A percentile compares a stretch with the other conserved stretches of the same genome.
These are phyloP conservation scores for Hybognathus amarus DNA, from an alignment of 2,797 vertebrate species.

Conservation along the genomic window DNA sequence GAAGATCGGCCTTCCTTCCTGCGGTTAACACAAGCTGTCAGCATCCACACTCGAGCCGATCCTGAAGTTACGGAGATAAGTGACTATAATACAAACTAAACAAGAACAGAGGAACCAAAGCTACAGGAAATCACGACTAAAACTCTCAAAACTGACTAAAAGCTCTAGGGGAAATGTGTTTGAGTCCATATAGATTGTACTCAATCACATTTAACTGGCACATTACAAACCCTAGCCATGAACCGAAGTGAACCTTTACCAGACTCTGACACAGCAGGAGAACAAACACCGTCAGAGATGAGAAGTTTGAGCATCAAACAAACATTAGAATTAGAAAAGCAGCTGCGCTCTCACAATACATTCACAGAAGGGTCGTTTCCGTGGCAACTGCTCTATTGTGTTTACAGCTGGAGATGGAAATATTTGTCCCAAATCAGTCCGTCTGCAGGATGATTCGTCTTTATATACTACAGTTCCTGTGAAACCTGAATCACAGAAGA, in stretches of 20 bases:
- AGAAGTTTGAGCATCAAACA: conserved; percentile 50
- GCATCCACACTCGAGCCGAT: neutral
- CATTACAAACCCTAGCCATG: neutral
- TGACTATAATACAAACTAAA: conserved; percentile 7
- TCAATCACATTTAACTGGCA: neutral
- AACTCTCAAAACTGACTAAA: no score
- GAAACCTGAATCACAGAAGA: conserved; percentile 69
- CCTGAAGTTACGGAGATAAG: neutral
- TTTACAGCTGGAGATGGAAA: conserved; percentile 77
- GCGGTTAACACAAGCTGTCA: neutral
- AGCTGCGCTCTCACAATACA: conserved; percentile 30
- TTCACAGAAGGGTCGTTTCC: conserved; percentile 63
- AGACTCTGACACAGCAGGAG: conserved; percentile 11
- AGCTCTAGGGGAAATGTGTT: neutral
- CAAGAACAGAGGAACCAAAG: neutral
- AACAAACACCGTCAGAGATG: conserved; percentile 7
- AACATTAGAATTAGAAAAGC: conserved; percentile 48
- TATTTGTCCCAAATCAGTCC: conserved; percentile 71
- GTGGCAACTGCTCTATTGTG: conserved; percentile 72
- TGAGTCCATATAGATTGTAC: neutral
- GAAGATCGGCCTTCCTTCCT: neutral
- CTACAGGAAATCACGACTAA: neutral
- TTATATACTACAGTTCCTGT: conserved; percentile 63
- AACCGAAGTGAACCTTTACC: neutral
- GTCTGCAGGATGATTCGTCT: conserved; percentile 69